phyloP scores from a whole-genome alignment of 1,140 invertebrate genomes.

The Diorhabda sublineata region DNA sequence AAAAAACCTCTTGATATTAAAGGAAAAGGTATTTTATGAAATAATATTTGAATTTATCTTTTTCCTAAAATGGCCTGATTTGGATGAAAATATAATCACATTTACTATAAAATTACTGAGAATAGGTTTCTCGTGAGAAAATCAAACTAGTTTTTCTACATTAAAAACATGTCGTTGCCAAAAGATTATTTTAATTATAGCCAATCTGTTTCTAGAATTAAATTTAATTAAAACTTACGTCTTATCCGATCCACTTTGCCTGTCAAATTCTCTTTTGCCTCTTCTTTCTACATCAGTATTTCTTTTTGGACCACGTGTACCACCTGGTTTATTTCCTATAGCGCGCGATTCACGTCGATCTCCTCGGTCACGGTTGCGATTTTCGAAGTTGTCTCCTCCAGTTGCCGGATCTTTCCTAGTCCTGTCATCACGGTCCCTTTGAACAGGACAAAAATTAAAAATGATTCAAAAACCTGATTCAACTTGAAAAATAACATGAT shows the following conservation, averaged over 20 bases:
- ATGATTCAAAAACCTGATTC: no score
- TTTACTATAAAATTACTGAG: no score
- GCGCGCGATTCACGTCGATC: slow-evolving; percentile 50
- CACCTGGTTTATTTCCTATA: slow-evolving; percentile 47
- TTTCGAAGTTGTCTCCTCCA: slow-evolving; percentile 34
- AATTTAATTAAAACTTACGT: slow-evolving; percentile 58
- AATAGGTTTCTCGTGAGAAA: no score
- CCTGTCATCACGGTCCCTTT: slow-evolving; percentile 34
- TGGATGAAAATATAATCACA: no score
- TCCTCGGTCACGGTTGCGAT: slow-evolving; percentile 41
- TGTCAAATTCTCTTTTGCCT: slow-evolving; percentile 88
- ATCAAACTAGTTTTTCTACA: no score
- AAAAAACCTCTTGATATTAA: no score
- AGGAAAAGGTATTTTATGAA: no score
- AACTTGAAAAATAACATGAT: no score
- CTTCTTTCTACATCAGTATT: slow-evolving; percentile 62
- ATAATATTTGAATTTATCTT: no score
- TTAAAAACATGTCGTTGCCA: no score
- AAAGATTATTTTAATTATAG: no score
- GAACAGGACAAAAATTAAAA: not conserved
- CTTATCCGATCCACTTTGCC: slow-evolving; percentile 91
- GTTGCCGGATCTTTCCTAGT: slow-evolving; percentile 24
- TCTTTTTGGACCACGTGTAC: slow-evolving; percentile 47
- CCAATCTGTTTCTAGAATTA: not conserved
- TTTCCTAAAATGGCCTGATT: no score